Evolutionary conservation across 1,140 invertebrate genomes (phyloP).

Genomic region (Trigoniulus corallinus): DNA sequence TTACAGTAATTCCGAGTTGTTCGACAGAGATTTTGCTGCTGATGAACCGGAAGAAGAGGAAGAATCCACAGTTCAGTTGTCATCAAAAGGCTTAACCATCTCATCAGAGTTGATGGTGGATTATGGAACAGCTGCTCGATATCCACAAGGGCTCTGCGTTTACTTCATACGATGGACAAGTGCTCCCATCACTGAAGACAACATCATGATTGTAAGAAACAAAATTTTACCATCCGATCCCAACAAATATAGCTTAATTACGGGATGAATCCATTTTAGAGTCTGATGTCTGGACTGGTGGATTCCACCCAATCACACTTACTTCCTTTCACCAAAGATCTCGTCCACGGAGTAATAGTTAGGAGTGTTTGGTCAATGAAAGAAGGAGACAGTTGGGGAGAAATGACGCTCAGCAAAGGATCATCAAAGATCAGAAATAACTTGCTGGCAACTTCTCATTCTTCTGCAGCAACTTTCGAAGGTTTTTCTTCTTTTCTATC

Average conservation of each 20-base stretch:
- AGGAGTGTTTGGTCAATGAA: neutral
- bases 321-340: neutral
- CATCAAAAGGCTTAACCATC: no score
- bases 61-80: no score
- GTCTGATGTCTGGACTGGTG: neutral
- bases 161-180: neutral
- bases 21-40: neutral
- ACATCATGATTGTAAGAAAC: neutral
- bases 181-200: neutral
- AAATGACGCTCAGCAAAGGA: neutral
- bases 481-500: no score
- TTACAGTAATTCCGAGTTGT: neutral
- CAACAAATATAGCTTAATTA: no score
- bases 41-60: neutral
- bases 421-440: neutral
- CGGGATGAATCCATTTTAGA: no score
- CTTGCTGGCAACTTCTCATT: neutral
- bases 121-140: neutral
- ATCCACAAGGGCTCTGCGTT: neutral
- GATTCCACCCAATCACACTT: neutral
- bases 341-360: neutral
- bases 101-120: neutral
- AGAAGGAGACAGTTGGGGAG: neutral
- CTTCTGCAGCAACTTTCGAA: neutral
- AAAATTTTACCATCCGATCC: no score